Evolutionary conservation across 1,140 invertebrate species (phyloP).

Genomic region (Trichogramma pretiosum): DNA sequence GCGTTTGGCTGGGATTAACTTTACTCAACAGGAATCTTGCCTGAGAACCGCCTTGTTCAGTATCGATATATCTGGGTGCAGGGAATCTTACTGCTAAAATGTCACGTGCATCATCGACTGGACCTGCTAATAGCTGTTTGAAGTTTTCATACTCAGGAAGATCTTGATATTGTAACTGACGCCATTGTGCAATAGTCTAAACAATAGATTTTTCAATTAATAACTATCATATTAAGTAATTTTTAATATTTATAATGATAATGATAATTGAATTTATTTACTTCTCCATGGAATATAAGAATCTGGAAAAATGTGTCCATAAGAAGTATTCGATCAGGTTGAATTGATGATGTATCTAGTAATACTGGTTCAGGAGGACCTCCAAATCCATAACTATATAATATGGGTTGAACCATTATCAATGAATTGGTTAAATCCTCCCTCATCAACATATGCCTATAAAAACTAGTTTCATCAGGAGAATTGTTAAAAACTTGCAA

Average conservation of each 20-base stretch:
- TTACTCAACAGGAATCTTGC: slow-evolving; percentile 96
- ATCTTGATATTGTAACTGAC: slow-evolving; percentile 88
- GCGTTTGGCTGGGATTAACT: slow-evolving; percentile 99
- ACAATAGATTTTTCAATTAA: slow-evolving; percentile 14
- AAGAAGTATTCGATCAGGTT: slow-evolving; percentile 91
- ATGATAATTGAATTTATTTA: slow-evolving; percentile 34
- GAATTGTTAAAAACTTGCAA: slow-evolving; percentile 99
- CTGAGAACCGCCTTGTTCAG: slow-evolving; percentile 95
- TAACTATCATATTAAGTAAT: slow-evolving; percentile 1
- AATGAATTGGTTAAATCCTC: slow-evolving; percentile 96
- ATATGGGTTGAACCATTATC: slow-evolving; percentile 99
- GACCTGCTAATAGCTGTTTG: slow-evolving; percentile 89
- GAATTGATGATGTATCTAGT: slow-evolving; percentile 94
- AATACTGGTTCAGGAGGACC: slow-evolving; percentile 96
- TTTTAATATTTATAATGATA: background rate
- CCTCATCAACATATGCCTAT: slow-evolving; percentile 93
- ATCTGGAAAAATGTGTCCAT: slow-evolving; percentile 99
- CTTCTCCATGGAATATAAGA: slow-evolving; percentile 98
- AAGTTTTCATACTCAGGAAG: slow-evolving; percentile 97
- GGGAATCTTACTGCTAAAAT: slow-evolving; percentile 93
- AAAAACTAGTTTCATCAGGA: slow-evolving; percentile 99
- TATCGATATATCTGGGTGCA: slow-evolving; percentile 97
- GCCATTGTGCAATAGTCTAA: slow-evolving; percentile 94
- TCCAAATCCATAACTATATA: slow-evolving; percentile 97
- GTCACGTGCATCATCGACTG: slow-evolving; percentile 94